Evolutionary conservation across 2,888 invertebrate species (phyloP).

Genomic region (Glaucopsyche alexis): DNA sequence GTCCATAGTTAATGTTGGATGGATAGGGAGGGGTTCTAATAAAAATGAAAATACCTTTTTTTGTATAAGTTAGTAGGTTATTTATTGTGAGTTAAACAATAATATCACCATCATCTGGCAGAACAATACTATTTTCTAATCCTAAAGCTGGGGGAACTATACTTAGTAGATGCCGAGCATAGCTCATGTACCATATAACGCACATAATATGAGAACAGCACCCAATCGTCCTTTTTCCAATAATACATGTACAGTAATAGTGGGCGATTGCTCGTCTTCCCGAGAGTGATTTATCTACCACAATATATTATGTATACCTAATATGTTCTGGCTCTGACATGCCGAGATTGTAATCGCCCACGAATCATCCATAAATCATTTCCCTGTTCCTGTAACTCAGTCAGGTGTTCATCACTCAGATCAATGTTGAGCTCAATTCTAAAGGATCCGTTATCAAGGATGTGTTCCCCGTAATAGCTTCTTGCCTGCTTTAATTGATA

Average conservation of each 20-base stretch:
- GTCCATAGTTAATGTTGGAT: no score
- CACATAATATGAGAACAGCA: slow-evolving; percentile 21
- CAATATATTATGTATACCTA: slow-evolving; percentile 6
- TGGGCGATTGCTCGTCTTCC: neutral
- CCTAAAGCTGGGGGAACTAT: no score
- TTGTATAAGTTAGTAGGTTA: no score
- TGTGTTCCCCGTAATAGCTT: slow-evolving; percentile 35
- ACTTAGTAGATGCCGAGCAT: slow-evolving; percentile 10
- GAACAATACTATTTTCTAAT: no score
- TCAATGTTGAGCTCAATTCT: slow-evolving; percentile 22
- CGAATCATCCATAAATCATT: slow-evolving; percentile 12
- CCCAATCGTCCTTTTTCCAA: neutral
- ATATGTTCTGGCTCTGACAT: slow-evolving; percentile 16
- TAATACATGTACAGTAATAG: slow-evolving; percentile 1
- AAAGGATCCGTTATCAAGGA: slow-evolving; percentile 33
- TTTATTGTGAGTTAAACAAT: no score
- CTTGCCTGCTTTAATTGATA: slow-evolving; percentile 34
- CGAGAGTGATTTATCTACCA: neutral
- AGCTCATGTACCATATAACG: slow-evolving; percentile 18
- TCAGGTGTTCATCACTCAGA: no score
- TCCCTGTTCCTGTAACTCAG: neutral
- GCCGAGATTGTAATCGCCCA: slow-evolving; percentile 25
- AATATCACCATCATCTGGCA: no score
- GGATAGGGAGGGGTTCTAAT: no score
- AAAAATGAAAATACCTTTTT: no score